Evolutionary conservation across 2,888 invertebrate genomes (phyloP).

Genomic region (Nomada ferruginata): DNA sequence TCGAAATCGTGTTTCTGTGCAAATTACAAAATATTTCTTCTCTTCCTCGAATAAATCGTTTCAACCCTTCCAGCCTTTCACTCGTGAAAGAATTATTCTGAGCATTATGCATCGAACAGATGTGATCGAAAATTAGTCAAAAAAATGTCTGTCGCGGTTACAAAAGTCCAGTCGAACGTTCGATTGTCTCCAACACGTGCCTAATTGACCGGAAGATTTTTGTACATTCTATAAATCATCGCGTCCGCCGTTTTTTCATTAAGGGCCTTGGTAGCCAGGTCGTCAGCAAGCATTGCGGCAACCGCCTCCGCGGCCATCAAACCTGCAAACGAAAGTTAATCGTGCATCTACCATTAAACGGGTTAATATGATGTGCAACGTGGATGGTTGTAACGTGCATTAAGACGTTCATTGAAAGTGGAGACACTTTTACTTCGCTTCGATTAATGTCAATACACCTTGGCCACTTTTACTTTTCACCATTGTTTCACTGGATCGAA

Average conservation of each 20-base stretch:
- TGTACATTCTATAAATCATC: conserved; percentile 81
- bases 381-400: conserved; percentile 14
- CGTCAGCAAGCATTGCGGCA: conserved; percentile 82
- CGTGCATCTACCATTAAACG: conserved; percentile 50
- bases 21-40: background rate
- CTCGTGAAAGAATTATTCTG: conserved; percentile 16
- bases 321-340: conserved; percentile 73
- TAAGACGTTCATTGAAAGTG: conserved; percentile 40
- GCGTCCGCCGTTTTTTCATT: conserved; percentile 79
- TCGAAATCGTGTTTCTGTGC: background rate
- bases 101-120: background rate
- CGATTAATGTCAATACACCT: conserved; percentile 40
- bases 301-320: conserved; percentile 82
- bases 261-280: conserved; percentile 80
- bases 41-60: background rate
- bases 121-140: background rate
- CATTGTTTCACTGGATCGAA: conserved; percentile 33
- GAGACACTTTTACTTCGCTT: conserved; percentile 52
- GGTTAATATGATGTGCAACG: conserved; percentile 29
- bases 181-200: background rate
- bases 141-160: background rate
- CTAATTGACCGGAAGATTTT: conserved; percentile 76
- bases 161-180: background rate
- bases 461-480: conserved; percentile 46
- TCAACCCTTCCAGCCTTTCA: background rate